Evolutionary conservation across 2,888 invertebrate genomes (phyloP).

Genomic region (Aphidius colemani): DNA sequence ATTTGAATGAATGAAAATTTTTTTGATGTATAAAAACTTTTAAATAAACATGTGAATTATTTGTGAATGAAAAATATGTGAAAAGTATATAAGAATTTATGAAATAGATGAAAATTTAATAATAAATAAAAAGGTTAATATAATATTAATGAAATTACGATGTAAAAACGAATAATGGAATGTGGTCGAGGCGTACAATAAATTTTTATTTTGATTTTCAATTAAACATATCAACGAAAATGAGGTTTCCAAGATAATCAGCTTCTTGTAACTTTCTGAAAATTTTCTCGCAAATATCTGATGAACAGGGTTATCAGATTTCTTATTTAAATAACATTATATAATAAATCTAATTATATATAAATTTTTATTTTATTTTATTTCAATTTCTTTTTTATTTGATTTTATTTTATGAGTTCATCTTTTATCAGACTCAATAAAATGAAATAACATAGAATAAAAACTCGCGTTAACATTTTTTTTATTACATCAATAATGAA

Average conservation of each 20-base stretch:
- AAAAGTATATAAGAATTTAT: neutral
- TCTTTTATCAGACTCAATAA: slow-evolving; percentile 30
- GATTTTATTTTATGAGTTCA: neutral
- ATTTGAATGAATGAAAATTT: slow-evolving; percentile 32
- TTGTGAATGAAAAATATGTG: slow-evolving; percentile 3
- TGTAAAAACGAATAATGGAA: slow-evolving; percentile 15
- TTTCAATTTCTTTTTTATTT: too few species aligned
- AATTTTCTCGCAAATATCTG: too few species aligned
- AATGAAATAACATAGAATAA: too few species aligned
- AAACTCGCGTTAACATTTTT: neutral
- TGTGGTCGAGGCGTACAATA: slow-evolving; percentile 44
- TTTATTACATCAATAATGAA: neutral
- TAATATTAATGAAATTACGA: slow-evolving; percentile 12
- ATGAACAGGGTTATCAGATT: too few species aligned
- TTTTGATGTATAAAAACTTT: slow-evolving; percentile 26
- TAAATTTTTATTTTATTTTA: too few species aligned
- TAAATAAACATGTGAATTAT: slow-evolving; percentile 11
- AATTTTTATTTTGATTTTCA: slow-evolving; percentile 40
- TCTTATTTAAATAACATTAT: too few species aligned
- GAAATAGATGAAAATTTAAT: slow-evolving; percentile 5
- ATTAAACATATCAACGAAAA: slow-evolving; percentile 55
- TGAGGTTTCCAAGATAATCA: too few species aligned
- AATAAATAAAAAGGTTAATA: slow-evolving; percentile 3
- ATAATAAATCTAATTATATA: too few species aligned
- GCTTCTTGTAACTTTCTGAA: too few species aligned